phyloP scores from a whole-genome alignment of 2,113 vertebrate species.

The Nyctibius bracteatus region DNA sequence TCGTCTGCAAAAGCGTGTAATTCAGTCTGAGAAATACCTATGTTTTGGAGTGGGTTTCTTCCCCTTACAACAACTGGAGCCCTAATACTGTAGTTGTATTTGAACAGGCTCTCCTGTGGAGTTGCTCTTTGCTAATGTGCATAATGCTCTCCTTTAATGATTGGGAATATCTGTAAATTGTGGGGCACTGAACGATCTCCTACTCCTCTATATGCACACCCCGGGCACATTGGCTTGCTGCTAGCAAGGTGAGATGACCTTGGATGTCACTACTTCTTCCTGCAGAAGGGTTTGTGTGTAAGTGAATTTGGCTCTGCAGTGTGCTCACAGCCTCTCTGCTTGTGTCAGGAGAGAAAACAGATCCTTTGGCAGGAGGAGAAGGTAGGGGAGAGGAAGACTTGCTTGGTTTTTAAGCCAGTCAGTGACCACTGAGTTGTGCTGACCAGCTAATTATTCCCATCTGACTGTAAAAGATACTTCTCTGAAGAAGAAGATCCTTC shows the following conservation, averaged over 20 bases:
- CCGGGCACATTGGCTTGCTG: neutral
- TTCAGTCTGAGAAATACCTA: neutral
- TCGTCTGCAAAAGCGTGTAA: neutral
- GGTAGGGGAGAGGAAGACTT: neutral
- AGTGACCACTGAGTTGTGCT: neutral
- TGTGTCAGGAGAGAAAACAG: neutral
- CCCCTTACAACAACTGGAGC: fast-evolving
- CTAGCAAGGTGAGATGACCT: neutral
- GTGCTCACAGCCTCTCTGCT: neutral
- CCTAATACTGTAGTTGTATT: neutral
- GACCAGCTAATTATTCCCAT: neutral
- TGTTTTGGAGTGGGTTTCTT: neutral
- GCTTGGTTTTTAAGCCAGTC: neutral
- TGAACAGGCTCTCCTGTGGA: neutral
- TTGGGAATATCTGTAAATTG: neutral
- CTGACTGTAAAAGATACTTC: neutral
- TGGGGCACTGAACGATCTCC: neutral
- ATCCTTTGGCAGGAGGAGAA: neutral
- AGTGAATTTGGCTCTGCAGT: neutral
- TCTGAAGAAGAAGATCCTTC: neutral
- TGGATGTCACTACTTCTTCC: neutral
- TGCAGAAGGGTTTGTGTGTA: neutral
- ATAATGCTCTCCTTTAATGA: neutral
- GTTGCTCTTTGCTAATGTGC: neutral
- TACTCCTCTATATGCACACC: fast-evolving